phyloP scores from a whole-genome alignment of 23 tunicate species.

The Ascidia mentula region DNA sequence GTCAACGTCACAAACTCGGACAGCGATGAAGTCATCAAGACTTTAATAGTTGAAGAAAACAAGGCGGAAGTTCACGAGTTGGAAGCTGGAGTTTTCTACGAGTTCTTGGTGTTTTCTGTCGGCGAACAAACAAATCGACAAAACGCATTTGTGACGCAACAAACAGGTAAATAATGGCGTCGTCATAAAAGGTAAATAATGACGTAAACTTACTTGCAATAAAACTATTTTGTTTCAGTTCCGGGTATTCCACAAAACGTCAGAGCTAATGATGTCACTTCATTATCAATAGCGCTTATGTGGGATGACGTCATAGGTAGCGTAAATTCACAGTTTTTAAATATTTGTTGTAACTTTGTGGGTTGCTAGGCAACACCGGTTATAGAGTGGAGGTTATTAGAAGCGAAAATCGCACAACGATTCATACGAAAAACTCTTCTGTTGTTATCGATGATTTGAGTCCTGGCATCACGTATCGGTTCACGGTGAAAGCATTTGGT shows the following conservation, averaged over 20 bases:
- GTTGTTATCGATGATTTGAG: neutral
- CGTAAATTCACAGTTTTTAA: too few species aligned
- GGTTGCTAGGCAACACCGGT: too few species aligned
- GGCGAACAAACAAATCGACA: neutral
- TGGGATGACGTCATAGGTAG: slow-evolving; percentile 64
- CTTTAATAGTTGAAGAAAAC: too few species aligned
- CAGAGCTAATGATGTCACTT: slow-evolving; percentile 27
- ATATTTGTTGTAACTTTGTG: too few species aligned
- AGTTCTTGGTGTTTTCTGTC: too few species aligned
- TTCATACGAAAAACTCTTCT: neutral
- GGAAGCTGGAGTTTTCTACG: too few species aligned
- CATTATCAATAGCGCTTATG: slow-evolving; percentile 18
- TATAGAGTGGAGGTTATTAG: too few species aligned
- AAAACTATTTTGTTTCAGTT: slow-evolving; percentile 14
- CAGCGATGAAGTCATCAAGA: neutral
- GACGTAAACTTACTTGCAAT: neutral
- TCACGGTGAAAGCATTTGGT: slow-evolving; percentile 23
- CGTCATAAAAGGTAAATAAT: neutral
- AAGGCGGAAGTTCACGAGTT: too few species aligned
- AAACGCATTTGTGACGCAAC: slow-evolving; percentile 7
- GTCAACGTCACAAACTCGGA: neutral
- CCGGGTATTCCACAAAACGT: slow-evolving; percentile 16
- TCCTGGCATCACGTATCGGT: slow-evolving; percentile 8
- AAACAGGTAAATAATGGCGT: slow-evolving; percentile 15
- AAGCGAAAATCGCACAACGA: too few species aligned